A percentile compares a stretch with the other conserved stretches of the same genome.
Evolutionary conservation across 92 coral and sea anemone genomes (phyloP).

Genomic region (Epizoanthus illoricatus): DNA sequence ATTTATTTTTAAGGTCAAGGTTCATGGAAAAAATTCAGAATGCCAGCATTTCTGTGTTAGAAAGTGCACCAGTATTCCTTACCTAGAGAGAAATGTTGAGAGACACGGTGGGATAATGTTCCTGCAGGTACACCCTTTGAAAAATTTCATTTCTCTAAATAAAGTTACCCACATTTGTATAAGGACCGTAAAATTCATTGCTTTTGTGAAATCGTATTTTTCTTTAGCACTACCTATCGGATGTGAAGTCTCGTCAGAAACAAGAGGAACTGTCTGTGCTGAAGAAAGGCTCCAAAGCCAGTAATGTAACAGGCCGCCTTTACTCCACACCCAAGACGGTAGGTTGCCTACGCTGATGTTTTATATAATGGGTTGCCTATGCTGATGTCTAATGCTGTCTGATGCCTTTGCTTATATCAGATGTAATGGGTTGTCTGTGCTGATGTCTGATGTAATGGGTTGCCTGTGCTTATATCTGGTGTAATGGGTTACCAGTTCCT

Average conservation of each 20-base stretch:
- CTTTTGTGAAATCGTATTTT: neutral
- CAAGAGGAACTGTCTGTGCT: constrained; percentile 57
- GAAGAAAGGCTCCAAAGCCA: constrained; percentile 67
- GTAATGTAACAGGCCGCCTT: constrained; percentile 56
- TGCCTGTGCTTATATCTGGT: neutral
- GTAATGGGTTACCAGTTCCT: too few species aligned
- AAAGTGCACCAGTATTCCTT: too few species aligned
- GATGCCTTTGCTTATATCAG: neutral
- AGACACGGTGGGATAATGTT: too few species aligned
- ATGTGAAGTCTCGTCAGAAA: constrained; percentile 84
- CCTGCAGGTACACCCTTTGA: too few species aligned
- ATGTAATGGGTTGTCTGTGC: neutral
- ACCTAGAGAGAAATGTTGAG: too few species aligned
- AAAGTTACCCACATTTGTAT: too few species aligned
- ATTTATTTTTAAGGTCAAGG: too few species aligned
- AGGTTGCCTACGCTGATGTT: neutral
- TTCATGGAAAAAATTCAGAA: too few species aligned
- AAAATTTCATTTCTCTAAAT: too few species aligned
- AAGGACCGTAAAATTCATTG: too few species aligned
- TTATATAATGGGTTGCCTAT: neutral
- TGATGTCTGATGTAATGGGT: neutral
- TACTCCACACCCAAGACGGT: constrained; percentile 84
- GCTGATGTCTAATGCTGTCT: too few species aligned
- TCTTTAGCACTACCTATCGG: constrained; percentile 69
- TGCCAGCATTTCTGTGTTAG: too few species aligned